These are phyloP conservation scores for Meloidogyne floridensis DNA, from an alignment of 1,140 invertebrate species.

Conservation along the genomic window DNA sequence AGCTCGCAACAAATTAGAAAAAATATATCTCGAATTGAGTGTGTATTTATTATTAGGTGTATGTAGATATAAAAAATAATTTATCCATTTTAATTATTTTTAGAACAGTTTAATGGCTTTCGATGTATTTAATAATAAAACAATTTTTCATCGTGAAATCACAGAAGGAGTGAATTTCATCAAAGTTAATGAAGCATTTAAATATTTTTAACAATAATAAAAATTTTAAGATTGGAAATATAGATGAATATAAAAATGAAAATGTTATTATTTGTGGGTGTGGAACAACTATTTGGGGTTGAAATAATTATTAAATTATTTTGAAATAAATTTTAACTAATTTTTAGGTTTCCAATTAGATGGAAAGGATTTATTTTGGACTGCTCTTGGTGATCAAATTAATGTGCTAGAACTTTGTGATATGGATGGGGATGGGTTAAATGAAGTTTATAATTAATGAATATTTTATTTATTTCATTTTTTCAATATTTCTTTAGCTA, in stretches of 20 bases:
- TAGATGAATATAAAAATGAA: constrained; percentile 34
- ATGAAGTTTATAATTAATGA: constrained; percentile 35
- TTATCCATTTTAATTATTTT: not conserved
- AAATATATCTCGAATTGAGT: too few species aligned
- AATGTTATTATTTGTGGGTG: constrained; percentile 44
- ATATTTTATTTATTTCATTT: constrained; percentile 15
- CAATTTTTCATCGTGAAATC: constrained; percentile 47
- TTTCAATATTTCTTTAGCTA: constrained; percentile 31
- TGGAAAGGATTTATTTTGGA: constrained; percentile 49
- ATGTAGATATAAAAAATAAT: not conserved
- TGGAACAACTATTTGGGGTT: constrained; percentile 50
- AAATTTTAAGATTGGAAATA: constrained; percentile 29
- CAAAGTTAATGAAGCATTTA: constrained; percentile 18
- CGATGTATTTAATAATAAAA: constrained; percentile 51
- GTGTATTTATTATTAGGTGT: too few species aligned
- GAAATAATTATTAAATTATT: not conserved
- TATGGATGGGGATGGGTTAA: constrained; percentile 48
- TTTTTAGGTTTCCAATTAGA: constrained; percentile 21
- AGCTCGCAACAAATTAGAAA: too few species aligned
- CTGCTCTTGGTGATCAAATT: constrained; percentile 43
- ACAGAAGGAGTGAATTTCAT: constrained; percentile 44
- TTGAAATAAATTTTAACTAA: not conserved
- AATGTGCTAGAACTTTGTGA: constrained; percentile 48
- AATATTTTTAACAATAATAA: not conserved
- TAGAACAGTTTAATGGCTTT: constrained; percentile 34